phyloP scores from a whole-genome alignment of 2,888 invertebrate species.

The Craniophora ligustri region DNA sequence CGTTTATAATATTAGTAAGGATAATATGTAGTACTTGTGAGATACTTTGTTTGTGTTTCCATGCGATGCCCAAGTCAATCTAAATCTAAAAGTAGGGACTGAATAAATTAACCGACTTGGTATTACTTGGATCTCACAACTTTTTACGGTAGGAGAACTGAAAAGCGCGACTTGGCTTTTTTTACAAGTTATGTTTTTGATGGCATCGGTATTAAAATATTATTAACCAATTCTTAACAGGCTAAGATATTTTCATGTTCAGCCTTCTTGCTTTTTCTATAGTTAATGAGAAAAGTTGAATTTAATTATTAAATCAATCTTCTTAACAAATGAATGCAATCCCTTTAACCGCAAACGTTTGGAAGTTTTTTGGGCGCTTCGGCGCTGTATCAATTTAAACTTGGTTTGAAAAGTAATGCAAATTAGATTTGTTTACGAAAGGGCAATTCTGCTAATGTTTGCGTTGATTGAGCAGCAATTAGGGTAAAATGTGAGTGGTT shows the following conservation, averaged over 20 bases:
- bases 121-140: no score
- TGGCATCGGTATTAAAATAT: conserved; percentile 37
- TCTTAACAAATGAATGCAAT: conserved; percentile 58
- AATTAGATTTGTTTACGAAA: conserved; percentile 63
- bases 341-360: conserved; percentile 43
- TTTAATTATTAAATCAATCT: conserved; percentile 58
- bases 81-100: no score
- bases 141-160: no score
- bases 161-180: no score
- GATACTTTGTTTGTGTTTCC: no score
- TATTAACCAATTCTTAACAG: conserved; percentile 34
- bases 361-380: conserved; percentile 40
- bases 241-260: conserved; percentile 30
- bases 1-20: no score
- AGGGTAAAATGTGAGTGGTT: conserved; percentile 41
- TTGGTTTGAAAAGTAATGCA: conserved; percentile 45
- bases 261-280: conserved; percentile 17
- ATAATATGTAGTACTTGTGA: no score
- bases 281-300: conserved; percentile 60
- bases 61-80: no score
- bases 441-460: conserved; percentile 55
- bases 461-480: conserved; percentile 56
- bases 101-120: no score
- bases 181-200: no score
- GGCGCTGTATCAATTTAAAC: conserved; percentile 54